phyloP scores from a whole-genome alignment of 2,797 vertebrate genomes.

The Salarias fasciatus region DNA sequence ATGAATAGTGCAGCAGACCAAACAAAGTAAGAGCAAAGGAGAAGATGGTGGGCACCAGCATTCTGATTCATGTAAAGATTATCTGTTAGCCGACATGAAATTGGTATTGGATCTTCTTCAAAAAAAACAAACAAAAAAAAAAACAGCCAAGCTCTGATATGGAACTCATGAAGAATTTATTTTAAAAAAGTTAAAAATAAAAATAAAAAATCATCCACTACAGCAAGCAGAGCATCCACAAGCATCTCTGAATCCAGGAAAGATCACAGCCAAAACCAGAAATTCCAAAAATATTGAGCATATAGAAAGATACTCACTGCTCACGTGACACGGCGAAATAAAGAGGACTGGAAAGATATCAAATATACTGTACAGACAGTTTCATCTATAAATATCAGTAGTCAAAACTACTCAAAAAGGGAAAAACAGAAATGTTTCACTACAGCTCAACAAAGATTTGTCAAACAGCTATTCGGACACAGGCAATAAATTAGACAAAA shows the following conservation, averaged over 20 bases:
- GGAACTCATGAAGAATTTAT: constrained; percentile 36
- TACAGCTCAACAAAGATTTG: constrained; percentile 16
- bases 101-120: background rate
- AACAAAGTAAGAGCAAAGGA: constrained; percentile 33
- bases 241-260: background rate
- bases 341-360: constrained; percentile 4
- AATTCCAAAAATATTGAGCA: background rate
- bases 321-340: constrained; percentile 2
- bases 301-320: background rate
- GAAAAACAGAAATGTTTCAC: constrained; percentile 48
- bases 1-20: constrained; percentile 59
- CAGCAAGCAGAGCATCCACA: constrained; percentile 28
- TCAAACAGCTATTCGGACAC: constrained; percentile 22
- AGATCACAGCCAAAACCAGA: constrained; percentile 14
- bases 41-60: background rate
- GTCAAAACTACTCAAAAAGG: background rate
- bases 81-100: constrained; percentile 7
- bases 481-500: constrained; percentile 71
- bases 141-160: too few relatives aligned
- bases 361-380: constrained; percentile 19
- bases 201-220: constrained; percentile 21
- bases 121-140: too few relatives aligned
- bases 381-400: constrained; percentile 15
- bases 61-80: constrained; percentile 1
- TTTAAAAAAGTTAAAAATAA: too few relatives aligned